Base-by-base conservation (phyloP, 2,113 vertebrate genomes). In the Asarcornis scutulata region DNA sequence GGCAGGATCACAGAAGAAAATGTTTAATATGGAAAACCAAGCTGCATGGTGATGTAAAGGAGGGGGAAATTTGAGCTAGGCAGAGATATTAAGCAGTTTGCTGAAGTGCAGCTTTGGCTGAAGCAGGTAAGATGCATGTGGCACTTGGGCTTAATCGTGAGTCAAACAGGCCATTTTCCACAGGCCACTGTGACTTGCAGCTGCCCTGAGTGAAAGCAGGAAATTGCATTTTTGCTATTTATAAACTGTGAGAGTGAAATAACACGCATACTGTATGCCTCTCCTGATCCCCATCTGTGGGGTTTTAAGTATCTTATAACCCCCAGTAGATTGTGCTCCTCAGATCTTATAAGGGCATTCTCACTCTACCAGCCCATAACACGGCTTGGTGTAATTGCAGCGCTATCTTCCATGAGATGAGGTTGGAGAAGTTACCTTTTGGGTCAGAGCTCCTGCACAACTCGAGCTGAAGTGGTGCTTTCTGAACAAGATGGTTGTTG, bases 131-230 rank as follows among this genome's bases (percentile, higher is more conserved):
- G 59, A 46, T 53, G 46, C 59, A 75, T 13, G 78, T 75, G 90
- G 84, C 91, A 89, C 38, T 81, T 48, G 78, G 84, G 56, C 46
- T 81, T n/a, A 48, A 78, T 6, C 1, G 2, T 5, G 42, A 72
- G 42, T 8, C 67, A 53, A 32, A 52, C 68, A 77, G 91, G 86
- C 80, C 46, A 14, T 56, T 53, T 31, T 59, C 80, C 80, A 42
- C 80, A 48, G 86, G 80, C 58, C 83, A 23, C 21, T 13, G 89
- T 68, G 77, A 79, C 67, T 50, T 9, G 29, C 93, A 93, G 81
- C 93, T 44, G 78, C 87, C 93, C 90, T 17, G 67, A 72, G 34
- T 66, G 67, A 83, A 92, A 91, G 92, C 94, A 93, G 95, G 83
- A 94, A 83, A 92, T 78, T 77, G 72, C 59, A 63, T 3, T 26